Base-by-base conservation (phyloP, 2,888 invertebrate species). In the Mythimna ferrago region DNA sequence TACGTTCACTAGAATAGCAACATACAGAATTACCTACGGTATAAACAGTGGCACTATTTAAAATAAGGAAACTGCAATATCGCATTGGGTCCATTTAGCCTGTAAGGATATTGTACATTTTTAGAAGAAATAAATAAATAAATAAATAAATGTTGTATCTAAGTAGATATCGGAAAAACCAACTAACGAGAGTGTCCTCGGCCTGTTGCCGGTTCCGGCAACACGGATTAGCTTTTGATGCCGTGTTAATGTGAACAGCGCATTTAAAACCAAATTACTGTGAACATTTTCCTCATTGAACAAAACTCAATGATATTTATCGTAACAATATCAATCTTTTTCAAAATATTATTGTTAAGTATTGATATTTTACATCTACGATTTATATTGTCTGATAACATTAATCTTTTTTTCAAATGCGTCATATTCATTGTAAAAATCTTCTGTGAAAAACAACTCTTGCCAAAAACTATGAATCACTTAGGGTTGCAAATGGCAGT, bases 401-500 rank as follows among this genome's bases (percentile, higher is more conserved):
- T 14, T 26, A 54, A 71, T 26, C 16, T 9, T 19, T 26, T 26
- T 44, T 58, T 26, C 21, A 1, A 21, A 38, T 26, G 26, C 14
- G 14, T 6, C 14, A 11, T 53, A 26, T 60, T 16, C 14, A 26
- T 41, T n/a, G 21, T 41, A 14, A 38, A 61, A 16, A 41, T 48
- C 9, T 57, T 63, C 53, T 57, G 35, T n/a, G 62, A 81, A 53
- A 66, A 41, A 76, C 21, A 54, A 41, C 51, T 11, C 48, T 54
- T 67, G 10, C 54, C 26, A 35, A 81, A 68, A 60, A 77, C 68
- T 56, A 76, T 82, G 61, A 78, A 70, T 82, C 78, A 78, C 32
- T 32, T 38, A 66, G 21, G 19, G 70, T 53, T 32, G 26, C 54
- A 61, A 79, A 73, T 32, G 26, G n/a, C 35, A 48, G 26, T 41